These are phyloP conservation scores for Drosophila biarmipes DNA, from an alignment of 1,140 invertebrate species.

Conservation along the genomic window DNA sequence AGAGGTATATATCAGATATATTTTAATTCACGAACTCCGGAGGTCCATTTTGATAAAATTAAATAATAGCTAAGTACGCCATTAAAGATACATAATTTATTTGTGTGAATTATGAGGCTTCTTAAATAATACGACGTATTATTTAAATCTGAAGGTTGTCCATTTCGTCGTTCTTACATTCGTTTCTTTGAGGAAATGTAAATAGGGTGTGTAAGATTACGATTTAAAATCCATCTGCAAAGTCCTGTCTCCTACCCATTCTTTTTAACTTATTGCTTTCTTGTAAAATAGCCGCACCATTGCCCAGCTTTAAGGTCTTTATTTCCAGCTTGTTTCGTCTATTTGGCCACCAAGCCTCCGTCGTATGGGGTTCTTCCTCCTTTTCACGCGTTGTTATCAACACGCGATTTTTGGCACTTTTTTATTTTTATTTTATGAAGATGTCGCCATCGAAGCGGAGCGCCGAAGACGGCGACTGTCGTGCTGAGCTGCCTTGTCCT, in stretches of 20 bases:
- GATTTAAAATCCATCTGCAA: background rate
- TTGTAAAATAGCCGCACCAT: background rate
- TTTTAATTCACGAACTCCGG: no score
- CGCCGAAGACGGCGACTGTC: slow-evolving; percentile 53
- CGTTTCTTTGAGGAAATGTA: no score
- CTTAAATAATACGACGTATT: no score
- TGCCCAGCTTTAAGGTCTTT: slow-evolving; percentile 1
- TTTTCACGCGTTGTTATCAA: slow-evolving; percentile 69
- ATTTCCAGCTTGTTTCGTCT: slow-evolving; percentile 5
- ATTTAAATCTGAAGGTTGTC: no score
- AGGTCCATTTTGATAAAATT: no score
- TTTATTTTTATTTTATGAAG: slow-evolving; percentile 61
- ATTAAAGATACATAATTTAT: no score
- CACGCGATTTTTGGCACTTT: slow-evolving; percentile 77
- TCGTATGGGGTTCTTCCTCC: background rate
- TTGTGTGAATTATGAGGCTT: no score
- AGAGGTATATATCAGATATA: no score
- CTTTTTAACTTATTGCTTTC: background rate
- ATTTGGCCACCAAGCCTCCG: background rate
- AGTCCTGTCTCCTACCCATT: no score
- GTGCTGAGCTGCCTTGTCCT: slow-evolving; percentile 51
- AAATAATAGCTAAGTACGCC: no score
- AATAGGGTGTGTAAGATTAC: no score
- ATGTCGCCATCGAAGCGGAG: slow-evolving; percentile 60
- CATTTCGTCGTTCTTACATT: no score